Conservation (phyloP, 2,888 invertebrate genomes). For the Patella ulyssiponensis region DNA sequence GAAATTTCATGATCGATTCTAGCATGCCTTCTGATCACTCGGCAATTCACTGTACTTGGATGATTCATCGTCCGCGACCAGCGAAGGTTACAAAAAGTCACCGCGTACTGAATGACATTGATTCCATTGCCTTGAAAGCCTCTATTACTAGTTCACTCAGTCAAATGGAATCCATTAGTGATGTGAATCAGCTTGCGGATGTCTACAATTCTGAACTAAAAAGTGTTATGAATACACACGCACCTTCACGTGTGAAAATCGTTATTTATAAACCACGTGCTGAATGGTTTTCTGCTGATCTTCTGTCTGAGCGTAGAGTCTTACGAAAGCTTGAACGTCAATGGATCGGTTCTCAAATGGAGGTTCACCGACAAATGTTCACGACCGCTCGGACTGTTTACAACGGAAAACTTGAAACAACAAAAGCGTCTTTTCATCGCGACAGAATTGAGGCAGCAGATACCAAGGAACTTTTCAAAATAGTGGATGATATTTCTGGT, state of each 20-base stretch:
- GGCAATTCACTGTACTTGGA: neutral
- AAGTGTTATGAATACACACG: neutral
- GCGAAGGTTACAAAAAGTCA: neutral
- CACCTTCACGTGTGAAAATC: neutral
- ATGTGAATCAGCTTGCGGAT: too few relatives aligned
- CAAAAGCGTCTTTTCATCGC: constrained; percentile 3
- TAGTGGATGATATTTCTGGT: too few relatives aligned
- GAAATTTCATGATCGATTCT: neutral
- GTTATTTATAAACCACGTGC: neutral
- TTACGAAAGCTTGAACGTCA: neutral
- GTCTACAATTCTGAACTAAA: neutral
- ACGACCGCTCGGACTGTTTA: neutral
- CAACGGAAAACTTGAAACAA: neutral
- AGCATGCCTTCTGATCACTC: neutral
- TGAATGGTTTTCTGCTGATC: constrained; percentile 6
- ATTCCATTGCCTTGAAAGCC: too few relatives aligned
- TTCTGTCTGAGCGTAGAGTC: neutral
- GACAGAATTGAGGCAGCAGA: constrained; percentile 2
- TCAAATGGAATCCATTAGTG: too few relatives aligned
- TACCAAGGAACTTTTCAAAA: too few relatives aligned
- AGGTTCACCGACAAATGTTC: neutral
- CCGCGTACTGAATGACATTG: too few relatives aligned
- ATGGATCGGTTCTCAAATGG: neutral
- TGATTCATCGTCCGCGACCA: neutral
- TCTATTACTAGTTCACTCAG: too few relatives aligned